phyloP scores from a whole-genome alignment of 2,113 vertebrate genomes.

The Vombatus ursinus region DNA sequence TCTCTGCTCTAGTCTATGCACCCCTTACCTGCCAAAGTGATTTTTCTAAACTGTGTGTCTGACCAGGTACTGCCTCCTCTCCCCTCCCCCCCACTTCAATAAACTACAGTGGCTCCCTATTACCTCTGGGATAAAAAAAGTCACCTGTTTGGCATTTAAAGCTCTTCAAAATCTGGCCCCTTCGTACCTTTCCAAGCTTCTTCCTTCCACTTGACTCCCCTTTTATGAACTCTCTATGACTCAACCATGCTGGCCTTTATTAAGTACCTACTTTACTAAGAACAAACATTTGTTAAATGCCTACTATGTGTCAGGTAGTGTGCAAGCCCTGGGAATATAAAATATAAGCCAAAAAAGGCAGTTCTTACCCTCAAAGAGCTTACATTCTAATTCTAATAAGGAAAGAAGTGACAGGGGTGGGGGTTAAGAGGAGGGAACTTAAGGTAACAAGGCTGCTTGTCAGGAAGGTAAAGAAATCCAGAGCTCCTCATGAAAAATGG shows the following conservation, averaged over 20 bases:
- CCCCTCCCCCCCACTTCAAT: not conserved
- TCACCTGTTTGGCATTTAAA: not conserved
- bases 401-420: no score
- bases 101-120: not conserved
- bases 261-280: not conserved
- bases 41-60: not conserved
- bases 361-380: no score
- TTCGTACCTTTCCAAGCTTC: not conserved
- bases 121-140: not conserved
- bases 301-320: no score
- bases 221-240: not conserved
- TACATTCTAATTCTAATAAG: no score
- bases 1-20: not conserved
- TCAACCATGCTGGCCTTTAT: not conserved
- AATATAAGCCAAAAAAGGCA: no score
- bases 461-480: no score
- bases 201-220: not conserved
- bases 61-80: not conserved
- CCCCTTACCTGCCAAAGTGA: not conserved
- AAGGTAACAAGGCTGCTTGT: no score
- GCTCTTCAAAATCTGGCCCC: no score
- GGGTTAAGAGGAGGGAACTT: no score
- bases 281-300: no score
- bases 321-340: no score
- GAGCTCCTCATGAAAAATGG: no score